Percentiles rank a stretch among this genome's conserved stretches.
These are phyloP conservation scores for Leucania comma DNA, from an alignment of 2,888 invertebrate species.

Conservation along the genomic window DNA sequence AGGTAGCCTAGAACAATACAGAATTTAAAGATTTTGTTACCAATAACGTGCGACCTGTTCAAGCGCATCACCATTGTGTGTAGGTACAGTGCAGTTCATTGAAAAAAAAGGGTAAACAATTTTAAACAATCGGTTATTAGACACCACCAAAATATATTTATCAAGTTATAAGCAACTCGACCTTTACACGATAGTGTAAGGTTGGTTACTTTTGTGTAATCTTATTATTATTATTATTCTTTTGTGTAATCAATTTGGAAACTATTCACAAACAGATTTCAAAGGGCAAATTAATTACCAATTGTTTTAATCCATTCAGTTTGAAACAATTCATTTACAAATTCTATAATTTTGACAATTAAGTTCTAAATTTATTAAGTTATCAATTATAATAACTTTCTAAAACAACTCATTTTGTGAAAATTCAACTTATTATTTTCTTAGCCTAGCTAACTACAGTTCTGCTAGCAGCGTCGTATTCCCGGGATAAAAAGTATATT, in stretches of 20 bases:
- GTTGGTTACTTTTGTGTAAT: not conserved
- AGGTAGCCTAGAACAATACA: not conserved
- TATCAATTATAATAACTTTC: constrained; percentile 22
- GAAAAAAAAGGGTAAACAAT: not conserved
- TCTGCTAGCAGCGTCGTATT: too few species aligned
- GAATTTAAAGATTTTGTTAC: not conserved
- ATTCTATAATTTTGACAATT: constrained; percentile 9
- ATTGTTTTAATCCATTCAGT: constrained; percentile 34
- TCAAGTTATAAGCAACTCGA: not conserved
- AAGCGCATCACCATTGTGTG: not conserved
- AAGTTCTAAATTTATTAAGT: constrained; percentile 30
- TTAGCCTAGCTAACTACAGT: too few species aligned
- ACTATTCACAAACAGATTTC: constrained; percentile 21
- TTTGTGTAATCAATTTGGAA: constrained; percentile 8
- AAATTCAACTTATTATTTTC: constrained; percentile 1
- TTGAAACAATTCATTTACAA: constrained; percentile 14
- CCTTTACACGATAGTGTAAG: not conserved
- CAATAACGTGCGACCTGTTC: not conserved
- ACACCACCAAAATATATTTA: not conserved
- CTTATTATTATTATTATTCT: not conserved
- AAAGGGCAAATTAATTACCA: constrained; percentile 19
- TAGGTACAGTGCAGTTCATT: not conserved
- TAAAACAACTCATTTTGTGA: constrained; percentile 8
- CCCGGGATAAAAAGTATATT: too few species aligned
- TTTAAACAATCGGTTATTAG: not conserved